Conservation (phyloP, 1,140 invertebrate species). For the Aradophagus sp. region DNA sequence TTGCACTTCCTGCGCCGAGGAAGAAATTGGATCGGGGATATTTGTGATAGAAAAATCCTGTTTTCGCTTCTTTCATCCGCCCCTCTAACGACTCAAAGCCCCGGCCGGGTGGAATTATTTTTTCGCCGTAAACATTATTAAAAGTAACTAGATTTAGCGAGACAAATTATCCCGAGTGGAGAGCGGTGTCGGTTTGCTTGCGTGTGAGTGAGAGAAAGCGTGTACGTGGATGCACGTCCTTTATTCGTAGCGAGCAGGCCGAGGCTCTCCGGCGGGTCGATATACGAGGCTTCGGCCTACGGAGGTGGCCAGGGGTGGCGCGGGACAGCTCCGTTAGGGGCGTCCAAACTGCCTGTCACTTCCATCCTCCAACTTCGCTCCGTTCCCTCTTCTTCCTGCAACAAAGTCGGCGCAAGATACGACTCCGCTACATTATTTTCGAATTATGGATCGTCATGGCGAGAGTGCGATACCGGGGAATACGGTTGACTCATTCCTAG, state of each 20-base stretch:
- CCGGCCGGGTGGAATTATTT: not conserved
- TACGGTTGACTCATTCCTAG: slow-evolving; percentile 8
- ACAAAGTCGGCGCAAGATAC: slow-evolving; percentile 37
- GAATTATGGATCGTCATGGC: slow-evolving; percentile 22
- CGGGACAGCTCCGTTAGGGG: slow-evolving; percentile 24
- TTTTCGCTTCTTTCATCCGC: too few relatives aligned
- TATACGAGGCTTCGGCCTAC: slow-evolving; percentile 43
- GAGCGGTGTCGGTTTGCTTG: slow-evolving; percentile 1
- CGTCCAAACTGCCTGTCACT: slow-evolving; percentile 61
- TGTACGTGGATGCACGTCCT: slow-evolving; percentile 8
- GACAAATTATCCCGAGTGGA: slow-evolving; percentile 4
- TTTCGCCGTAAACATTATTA: slow-evolving; percentile 12
- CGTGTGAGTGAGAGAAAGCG: too few relatives aligned
- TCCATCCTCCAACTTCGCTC: slow-evolving; percentile 49
- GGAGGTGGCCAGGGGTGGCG: slow-evolving; percentile 34
- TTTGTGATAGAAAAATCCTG: too few relatives aligned
- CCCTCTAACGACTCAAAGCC: too few relatives aligned
- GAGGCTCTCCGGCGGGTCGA: slow-evolving; percentile 59
- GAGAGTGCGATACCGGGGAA: not conserved
- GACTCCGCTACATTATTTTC: slow-evolving; percentile 35
- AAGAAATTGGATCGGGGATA: too few relatives aligned
- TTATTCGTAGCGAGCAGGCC: slow-evolving; percentile 29
- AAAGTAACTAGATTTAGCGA: slow-evolving; percentile 14
- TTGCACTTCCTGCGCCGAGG: not conserved
- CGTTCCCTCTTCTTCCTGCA: slow-evolving; percentile 15